Evolutionary conservation across 2,113 vertebrate species (phyloP), one percentile per base, ranked within the genome.

Genomic region (Pygoscelis adeliae): DNA sequence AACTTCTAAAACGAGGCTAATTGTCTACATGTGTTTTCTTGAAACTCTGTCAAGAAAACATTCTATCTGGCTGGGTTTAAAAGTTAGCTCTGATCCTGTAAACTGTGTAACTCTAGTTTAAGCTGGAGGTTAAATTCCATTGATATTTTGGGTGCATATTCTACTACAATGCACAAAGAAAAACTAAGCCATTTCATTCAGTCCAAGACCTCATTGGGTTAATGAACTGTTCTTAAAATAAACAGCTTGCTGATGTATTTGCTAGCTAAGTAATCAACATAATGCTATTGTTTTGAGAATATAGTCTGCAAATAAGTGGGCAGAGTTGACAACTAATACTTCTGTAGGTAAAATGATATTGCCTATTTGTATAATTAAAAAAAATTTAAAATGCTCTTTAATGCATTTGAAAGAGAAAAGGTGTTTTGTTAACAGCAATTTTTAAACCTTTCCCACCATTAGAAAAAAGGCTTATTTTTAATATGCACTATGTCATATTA

Each of bases 21-120:
- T 98, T 95, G 93, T 97, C 90, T 91, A 62, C 96, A 97, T 86
- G 84, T 97, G 96, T 97, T 72, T 89, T 83, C 89, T 56, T 90
- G 90, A 83, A 94, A 44, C 66, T 70, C 93, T 76, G 63, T 87
- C 90, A 84, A 69, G 77, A 86, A 83, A 95, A 63, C 61, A 62
- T 36, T 83, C 71, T 42, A 0, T 55, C 66, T 93, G 70, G 42
- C 84, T 88, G 67, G 36, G 40, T 92, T 95, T 92, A 82, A 89
- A 94, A 96, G 83, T 53, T 83, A 95, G n/a, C 34, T 80, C 62
- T 46, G 62, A 76, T 94, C 56, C 79, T 67, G n/a, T 59, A 63
- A 93, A 72, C 59, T 50, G 50, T 2, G 2, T 82, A 82, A 34
- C 66, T 81, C 56, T 42, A 20, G 29, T 87, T 94, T 46, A 81